Evolutionary conservation across 1,140 invertebrate genomes (phyloP).

Genomic region (Agrilus planipennis): DNA sequence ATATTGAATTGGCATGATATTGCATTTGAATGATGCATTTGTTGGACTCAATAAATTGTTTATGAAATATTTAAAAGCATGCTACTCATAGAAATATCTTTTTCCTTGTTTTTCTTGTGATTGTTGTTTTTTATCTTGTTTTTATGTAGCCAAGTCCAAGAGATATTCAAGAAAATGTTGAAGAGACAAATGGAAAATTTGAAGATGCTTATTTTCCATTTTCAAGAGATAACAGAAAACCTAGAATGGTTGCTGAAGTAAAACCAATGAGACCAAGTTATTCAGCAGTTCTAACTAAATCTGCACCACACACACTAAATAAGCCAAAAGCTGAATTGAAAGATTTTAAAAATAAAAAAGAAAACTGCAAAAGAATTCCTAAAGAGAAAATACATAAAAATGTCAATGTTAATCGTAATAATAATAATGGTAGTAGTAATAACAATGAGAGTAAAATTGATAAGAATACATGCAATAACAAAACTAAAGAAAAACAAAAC

Average conservation of each 20-base stretch:
- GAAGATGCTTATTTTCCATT: constrained; percentile 24
- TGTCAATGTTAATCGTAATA: constrained; percentile 27
- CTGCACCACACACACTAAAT: constrained; percentile 33
- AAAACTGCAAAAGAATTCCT: constrained; percentile 30
- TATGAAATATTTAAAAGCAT: too few species aligned
- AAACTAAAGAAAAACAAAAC: constrained; percentile 17
- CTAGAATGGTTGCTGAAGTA: constrained; percentile 67
- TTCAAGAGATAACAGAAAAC: constrained; percentile 45
- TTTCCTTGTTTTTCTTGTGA: too few species aligned
- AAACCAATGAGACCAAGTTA: constrained; percentile 75
- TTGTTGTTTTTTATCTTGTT: too few species aligned
- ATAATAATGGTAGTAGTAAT: constrained; percentile 28
- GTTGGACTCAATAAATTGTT: too few species aligned
- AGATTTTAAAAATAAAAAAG: constrained; percentile 35
- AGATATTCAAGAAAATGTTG: constrained; percentile 16
- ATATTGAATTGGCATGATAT: too few species aligned
- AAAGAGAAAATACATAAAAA: constrained; percentile 38
- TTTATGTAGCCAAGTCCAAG: too few species aligned
- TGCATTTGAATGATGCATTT: constrained; percentile 11
- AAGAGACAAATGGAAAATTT: constrained; percentile 9
- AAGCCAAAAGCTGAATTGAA: constrained; percentile 36
- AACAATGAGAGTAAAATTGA: constrained; percentile 26
- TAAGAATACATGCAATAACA: constrained; percentile 17
- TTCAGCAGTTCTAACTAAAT: constrained; percentile 67
- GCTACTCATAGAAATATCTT: constrained; percentile 13